Evolutionary conservation across 2,113 vertebrate genomes (phyloP), one percentile per base, ranked within the genome.

Genomic region (Dissostichus mawsoni): DNA sequence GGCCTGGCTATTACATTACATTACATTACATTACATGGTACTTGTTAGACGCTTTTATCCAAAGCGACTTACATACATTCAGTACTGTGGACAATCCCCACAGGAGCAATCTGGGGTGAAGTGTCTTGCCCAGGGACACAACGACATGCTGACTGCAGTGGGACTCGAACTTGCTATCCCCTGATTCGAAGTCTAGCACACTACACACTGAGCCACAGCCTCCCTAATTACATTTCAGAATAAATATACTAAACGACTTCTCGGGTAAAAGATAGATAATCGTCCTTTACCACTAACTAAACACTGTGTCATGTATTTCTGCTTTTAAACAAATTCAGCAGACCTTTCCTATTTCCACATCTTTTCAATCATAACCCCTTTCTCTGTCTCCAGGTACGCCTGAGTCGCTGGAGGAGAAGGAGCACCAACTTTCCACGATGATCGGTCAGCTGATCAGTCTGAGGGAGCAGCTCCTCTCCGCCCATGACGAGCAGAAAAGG

Each of bases 191-290:
- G 25, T 29, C 25, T 3, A 29, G 25, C 25, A 29, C 25, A 29
- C 25, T 3, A 3, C 3, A 3, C 25, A 29, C 25, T 29, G 25
- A 29, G 25, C 25, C 25, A 29, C 25, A 29, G 96, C 97, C 97
- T 97, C 96, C 96, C 96, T 97, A 97, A 98, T 98, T 98, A 98
- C 96, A 96, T 96, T 96, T 97, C 94, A 96, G 97, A 97, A 97
- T 97, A 96, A 97, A 98, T 96, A 97, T 95, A 83, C 97, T 96
- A 96, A 97, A 92, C 14, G 82, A 72, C 84, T 85, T n/a, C 80
- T 90, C 69, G 36, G 36, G 36, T 36, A 36, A 74, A 69, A 56
- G 3, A 25, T 48, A 16, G 9, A 65, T 13, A 12, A 5, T 23
- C 14, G 17, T 17, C 17, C 12, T n/a, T 29, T 13, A 10, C 29